Conservation (phyloP, 2,113 vertebrate genomes). For the Bombycilla garrulus region DNA sequence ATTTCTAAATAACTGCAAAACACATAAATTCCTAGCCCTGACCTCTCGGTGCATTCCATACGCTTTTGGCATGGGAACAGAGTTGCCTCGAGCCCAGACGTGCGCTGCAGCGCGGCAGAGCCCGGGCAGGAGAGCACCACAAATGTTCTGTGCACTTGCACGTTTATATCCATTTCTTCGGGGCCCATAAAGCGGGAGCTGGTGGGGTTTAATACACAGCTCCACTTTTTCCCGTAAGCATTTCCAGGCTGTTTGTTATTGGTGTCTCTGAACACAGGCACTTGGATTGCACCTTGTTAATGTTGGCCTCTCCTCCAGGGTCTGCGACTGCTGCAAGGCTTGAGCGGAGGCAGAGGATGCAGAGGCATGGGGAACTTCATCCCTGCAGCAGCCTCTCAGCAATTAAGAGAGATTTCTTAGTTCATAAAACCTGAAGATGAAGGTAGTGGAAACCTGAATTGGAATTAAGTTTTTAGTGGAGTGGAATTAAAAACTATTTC, state of each 20-base stretch:
- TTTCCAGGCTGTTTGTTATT: neutral
- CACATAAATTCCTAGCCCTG: conserved; percentile 51
- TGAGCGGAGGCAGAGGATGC: neutral
- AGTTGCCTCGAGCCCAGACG: conserved; percentile 24
- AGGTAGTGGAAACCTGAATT: neutral
- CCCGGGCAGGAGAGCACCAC: neutral
- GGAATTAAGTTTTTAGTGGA: neutral
- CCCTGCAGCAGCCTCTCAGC: neutral
- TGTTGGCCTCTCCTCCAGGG: neutral
- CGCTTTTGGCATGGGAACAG: neutral
- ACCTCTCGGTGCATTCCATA: conserved; percentile 54
- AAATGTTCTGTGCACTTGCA: neutral
- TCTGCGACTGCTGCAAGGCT: neutral
- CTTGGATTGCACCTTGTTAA: neutral
- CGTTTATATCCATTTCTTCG: neutral
- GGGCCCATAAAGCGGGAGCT: conserved; percentile 16
- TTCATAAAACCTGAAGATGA: neutral
- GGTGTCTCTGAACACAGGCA: neutral
- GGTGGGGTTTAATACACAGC: neutral
- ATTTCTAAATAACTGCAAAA: conserved; percentile 51
- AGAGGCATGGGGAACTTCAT: neutral
- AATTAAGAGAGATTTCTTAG: neutral
- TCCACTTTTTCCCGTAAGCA: neutral
- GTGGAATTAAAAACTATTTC: neutral
- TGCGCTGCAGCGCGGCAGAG: neutral